Percentiles rank a stretch among this genome's conserved stretches.
These are phyloP conservation scores for Mycalesis mineus DNA, from an alignment of 2,888 invertebrate species.

Conservation along the genomic window DNA sequence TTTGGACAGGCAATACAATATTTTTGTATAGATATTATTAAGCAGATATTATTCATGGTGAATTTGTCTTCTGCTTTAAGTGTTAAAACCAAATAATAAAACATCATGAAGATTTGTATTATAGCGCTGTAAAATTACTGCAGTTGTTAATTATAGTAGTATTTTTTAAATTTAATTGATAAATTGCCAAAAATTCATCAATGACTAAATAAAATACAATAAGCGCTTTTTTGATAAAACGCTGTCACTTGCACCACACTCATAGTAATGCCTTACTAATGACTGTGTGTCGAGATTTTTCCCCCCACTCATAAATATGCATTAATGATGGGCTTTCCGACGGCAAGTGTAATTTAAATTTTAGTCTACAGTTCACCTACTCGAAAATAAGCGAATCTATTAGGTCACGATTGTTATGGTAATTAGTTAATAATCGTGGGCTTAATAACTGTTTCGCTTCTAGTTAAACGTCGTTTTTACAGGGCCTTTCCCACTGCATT, in stretches of 20 bases:
- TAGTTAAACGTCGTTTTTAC: not conserved
- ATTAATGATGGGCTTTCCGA: slow-evolving; percentile 60
- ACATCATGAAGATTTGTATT: no score
- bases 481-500: no score
- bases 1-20: slow-evolving; percentile 1
- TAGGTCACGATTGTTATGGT: slow-evolving; percentile 3
- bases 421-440: not conserved
- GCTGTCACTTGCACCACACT: slow-evolving; percentile 31
- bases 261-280: slow-evolving; percentile 69
- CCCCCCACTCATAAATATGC: slow-evolving; percentile 71
- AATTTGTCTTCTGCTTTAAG: no score
- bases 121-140: no score
- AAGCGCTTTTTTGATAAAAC: not conserved
- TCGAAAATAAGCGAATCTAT: slow-evolving; percentile 29
- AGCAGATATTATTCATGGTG: no score
- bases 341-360: slow-evolving; percentile 54
- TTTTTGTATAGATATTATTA: not conserved
- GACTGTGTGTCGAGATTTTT: slow-evolving; percentile 72
- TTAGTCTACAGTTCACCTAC: slow-evolving; percentile 35
- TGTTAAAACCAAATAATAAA: no score
- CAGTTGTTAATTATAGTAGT: no score
- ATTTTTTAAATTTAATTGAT: no score
- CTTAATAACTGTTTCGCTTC: not conserved
- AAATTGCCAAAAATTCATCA: no score
- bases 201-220: no score